Base-by-base conservation (phyloP, 2,888 invertebrate species). In the Cepaea hortensis region DNA sequence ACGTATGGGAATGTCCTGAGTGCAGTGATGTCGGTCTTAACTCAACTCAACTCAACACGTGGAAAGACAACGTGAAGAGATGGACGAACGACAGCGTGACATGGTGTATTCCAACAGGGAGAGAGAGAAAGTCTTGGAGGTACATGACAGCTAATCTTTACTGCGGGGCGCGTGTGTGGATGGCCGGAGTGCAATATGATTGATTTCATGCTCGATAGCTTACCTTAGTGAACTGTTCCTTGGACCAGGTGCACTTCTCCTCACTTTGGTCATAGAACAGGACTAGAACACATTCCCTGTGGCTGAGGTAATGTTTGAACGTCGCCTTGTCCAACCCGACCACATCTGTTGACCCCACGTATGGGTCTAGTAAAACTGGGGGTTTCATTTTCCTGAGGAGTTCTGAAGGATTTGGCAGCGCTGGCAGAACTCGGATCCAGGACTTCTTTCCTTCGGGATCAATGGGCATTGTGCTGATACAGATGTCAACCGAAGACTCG, bases 261-360 rank as follows among this genome's bases (percentile, higher is more conserved):
- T 85, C 85, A 48, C 48, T 23, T 3, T 80, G 68, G 46, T 85
- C 85, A 35, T 85, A 85, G 73, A 79, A 85, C 85, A 85, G 70
- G 6, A 85, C 85, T 70, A 85, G 48, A 15, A 79, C 70, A 13
- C 35, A 55, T 0, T 85, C 85, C 48, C 79, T 85, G 15, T 77
- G 46, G 50, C 20, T 20, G 3, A 85, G 65, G 48, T 68, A 77
- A 3, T 79, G 50, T 3, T 35, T 11, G 62, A 79, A 85, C 46
- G 11, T 75, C 5, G 18, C n/a, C 48, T 75, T 75, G 75, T 75
- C 75, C 75, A 75, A 15, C 3, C 5, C 9, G 9, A 75, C n/a
- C 2, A 75, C 20, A 6, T 48, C 75, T 4, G 11, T 15, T 48
- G 75, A 75, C 15, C 68, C 68, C 15, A 68, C 68, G 13, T 15